These are phyloP conservation scores for Baccha elongata DNA, from an alignment of 2,888 invertebrate genomes.

Conservation along the genomic window DNA sequence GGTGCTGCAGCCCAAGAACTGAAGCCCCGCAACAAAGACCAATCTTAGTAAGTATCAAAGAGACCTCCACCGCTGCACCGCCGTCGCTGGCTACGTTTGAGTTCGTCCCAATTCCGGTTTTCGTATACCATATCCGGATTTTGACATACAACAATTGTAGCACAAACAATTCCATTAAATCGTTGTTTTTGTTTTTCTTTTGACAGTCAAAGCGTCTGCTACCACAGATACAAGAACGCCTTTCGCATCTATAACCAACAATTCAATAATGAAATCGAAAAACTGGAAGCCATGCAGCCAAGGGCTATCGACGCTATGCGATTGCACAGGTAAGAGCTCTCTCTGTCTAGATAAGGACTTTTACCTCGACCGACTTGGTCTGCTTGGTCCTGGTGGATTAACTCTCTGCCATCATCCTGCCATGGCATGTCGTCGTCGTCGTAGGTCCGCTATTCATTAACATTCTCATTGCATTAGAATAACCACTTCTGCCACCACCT, in stretches of 20 bases:
- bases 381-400: not conserved
- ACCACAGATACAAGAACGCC: conserved; percentile 79
- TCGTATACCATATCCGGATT: conserved; percentile 41
- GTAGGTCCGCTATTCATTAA: conserved; percentile 61
- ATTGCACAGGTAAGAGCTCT: conserved; percentile 80
- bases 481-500: conserved; percentile 68
- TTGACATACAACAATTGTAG: conserved; percentile 48
- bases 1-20: conserved; percentile 77
- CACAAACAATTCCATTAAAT: conserved; percentile 53
- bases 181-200: conserved; percentile 40
- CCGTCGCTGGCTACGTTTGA: conserved; percentile 75
- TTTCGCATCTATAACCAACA: conserved; percentile 81
- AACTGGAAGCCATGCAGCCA: conserved; percentile 82
- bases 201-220: conserved; percentile 79
- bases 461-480: conserved; percentile 73
- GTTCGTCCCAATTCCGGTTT: conserved; percentile 3
- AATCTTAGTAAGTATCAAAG: conserved; percentile 78
- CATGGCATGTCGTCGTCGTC: not conserved
- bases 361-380: conserved; percentile 1
- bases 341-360: conserved; percentile 13
- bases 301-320: conserved; percentile 82
- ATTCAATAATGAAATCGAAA: conserved; percentile 81
- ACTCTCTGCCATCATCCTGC: not conserved
- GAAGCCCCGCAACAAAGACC: conserved; percentile 74
- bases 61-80: not conserved